These are phyloP conservation scores for Hyposoter dolosus DNA, from an alignment of 2,888 invertebrate species.

Conservation along the genomic window DNA sequence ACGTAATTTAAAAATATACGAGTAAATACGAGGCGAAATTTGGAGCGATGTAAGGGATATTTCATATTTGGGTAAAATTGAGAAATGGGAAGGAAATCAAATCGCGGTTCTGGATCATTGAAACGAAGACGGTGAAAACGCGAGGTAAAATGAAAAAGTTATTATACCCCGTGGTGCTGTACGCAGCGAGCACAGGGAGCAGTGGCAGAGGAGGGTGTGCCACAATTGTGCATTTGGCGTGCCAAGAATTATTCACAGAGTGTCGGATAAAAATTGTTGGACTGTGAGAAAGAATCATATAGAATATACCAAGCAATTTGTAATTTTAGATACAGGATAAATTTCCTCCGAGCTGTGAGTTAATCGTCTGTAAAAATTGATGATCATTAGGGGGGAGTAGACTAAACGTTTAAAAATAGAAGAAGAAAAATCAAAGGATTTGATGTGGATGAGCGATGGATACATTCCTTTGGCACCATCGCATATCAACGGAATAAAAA, in stretches of 20 bases:
- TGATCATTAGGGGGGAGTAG: neutral
- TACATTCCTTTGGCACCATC: neutral
- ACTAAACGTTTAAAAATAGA: neutral
- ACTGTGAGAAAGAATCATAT: constrained; percentile 18
- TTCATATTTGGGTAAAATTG: neutral
- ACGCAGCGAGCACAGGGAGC: neutral
- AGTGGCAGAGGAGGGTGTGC: neutral
- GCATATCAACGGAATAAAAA: neutral
- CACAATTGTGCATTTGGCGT: constrained; percentile 39
- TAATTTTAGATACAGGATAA: constrained; percentile 27
- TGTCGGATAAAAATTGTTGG: constrained; percentile 32
- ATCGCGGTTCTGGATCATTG: constrained; percentile 29
- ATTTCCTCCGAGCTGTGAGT: neutral
- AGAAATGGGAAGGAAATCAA: constrained; percentile 23
- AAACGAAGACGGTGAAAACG: constrained; percentile 24
- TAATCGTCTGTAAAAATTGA: constrained; percentile 28
- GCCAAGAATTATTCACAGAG: constrained; percentile 45
- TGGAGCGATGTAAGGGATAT: neutral
- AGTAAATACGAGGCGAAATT: neutral
- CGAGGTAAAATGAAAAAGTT: constrained; percentile 34
- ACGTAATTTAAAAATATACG: neutral
- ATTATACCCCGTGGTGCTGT: constrained; percentile 50
- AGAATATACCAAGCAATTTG: constrained; percentile 9
- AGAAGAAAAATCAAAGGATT: neutral
- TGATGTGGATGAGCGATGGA: neutral